phyloP scores from a whole-genome alignment of 37 sponge, comb jelly and placozoan species.

The Spongia lamella region DNA sequence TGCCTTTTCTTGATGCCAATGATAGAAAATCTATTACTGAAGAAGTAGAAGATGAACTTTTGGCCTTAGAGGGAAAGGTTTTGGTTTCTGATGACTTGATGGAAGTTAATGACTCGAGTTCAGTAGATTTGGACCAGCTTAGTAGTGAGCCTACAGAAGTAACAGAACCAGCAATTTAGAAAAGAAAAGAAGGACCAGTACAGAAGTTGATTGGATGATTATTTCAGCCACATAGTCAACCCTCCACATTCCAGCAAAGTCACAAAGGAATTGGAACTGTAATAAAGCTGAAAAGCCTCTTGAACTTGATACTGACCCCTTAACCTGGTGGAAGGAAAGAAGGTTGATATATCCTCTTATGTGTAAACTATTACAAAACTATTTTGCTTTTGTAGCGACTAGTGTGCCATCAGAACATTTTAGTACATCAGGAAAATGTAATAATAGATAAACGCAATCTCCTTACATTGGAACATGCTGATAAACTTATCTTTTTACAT shows the following conservation, averaged over 20 bases:
- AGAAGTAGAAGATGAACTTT: slow-evolving; percentile 9
- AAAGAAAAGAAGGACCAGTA: no score
- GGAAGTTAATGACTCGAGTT: no score
- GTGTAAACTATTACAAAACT: background rate
- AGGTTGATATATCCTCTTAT: background rate
- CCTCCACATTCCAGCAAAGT: no score
- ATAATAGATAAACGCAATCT: background rate
- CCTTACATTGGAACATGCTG: no score
- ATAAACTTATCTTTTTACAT: no score
- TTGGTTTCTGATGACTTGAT: background rate
- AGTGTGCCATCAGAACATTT: slow-evolving; percentile 22
- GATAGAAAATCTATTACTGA: background rate
- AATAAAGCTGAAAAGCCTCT: background rate
- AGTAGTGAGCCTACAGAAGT: no score
- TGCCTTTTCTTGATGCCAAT: slow-evolving; percentile 1
- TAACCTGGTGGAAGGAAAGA: background rate
- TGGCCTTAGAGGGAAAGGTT: no score
- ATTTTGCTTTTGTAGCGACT: slow-evolving; percentile 4
- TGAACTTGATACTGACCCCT: slow-evolving; percentile 3
- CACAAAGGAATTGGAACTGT: no score
- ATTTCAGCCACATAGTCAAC: no score
- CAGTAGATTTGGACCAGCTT: no score
- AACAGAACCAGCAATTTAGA: no score
- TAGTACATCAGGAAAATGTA: slow-evolving; percentile 6
- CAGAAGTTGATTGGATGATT: no score